Percentiles rank a stretch among this genome's conserved stretches.
Evolutionary conservation across 2,113 vertebrate species (phyloP).

Genomic region (Arenaria interpres): DNA sequence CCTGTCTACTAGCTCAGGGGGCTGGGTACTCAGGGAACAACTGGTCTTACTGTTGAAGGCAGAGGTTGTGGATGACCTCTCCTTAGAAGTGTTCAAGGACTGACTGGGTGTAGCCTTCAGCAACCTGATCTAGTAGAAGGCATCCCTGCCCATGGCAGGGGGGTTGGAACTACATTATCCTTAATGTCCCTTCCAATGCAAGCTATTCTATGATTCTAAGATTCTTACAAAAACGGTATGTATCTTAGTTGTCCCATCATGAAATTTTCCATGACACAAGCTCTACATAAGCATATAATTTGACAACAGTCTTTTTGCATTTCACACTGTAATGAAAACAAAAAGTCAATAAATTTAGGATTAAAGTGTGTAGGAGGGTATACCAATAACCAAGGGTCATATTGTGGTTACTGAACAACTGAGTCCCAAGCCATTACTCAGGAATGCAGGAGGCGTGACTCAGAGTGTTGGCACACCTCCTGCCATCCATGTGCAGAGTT

Average conservation of each 20-base stretch:
- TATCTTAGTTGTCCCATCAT: not conserved
- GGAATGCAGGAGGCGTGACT: not conserved
- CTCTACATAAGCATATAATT: not conserved
- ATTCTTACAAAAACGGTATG: not conserved
- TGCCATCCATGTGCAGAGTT: not conserved
- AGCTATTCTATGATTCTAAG: not conserved
- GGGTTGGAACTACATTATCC: not conserved
- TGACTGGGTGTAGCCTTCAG: not conserved
- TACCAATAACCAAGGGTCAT: not conserved
- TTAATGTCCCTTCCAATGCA: not conserved
- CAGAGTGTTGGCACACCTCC: not conserved
- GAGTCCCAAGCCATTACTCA: not conserved
- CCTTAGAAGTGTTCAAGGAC: not conserved
- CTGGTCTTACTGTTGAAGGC: not conserved
- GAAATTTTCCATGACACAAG: not conserved
- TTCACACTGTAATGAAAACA: not conserved
- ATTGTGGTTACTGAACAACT: not conserved
- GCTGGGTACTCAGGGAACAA: not conserved
- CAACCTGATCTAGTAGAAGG: not conserved
- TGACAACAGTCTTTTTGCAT: not conserved
- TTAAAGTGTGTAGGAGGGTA: not conserved
- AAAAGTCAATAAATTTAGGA: not conserved
- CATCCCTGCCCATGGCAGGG: not conserved
- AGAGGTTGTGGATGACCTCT: not conserved
- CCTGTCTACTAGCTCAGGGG: not conserved